phyloP scores from a whole-genome alignment of 2,113 vertebrate genomes.

The Sula dactylatra region DNA sequence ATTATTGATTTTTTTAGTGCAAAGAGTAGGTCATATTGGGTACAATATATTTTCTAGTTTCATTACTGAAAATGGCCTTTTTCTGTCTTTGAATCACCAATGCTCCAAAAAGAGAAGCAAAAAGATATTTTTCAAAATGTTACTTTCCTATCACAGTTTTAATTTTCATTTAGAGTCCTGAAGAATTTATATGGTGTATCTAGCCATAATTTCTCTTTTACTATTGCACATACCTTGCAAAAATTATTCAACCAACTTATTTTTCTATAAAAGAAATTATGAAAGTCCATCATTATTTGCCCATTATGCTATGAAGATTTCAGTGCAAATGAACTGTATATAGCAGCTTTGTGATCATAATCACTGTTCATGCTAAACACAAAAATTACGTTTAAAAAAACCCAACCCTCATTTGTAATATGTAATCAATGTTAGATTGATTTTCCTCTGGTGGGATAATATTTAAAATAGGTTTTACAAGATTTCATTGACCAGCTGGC shows the following conservation, averaged over 20 bases:
- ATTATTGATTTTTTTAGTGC: not conserved
- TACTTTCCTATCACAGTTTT: not conserved
- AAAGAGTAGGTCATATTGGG: not conserved
- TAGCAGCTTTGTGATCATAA: not conserved
- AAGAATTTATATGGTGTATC: not conserved
- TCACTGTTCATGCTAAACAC: not conserved
- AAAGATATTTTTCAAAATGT: not conserved
- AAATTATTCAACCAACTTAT: not conserved
- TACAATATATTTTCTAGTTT: not conserved
- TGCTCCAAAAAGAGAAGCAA: not conserved
- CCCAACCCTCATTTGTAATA: not conserved
- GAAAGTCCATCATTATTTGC: not conserved
- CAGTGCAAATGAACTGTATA: not conserved
- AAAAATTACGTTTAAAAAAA: not conserved
- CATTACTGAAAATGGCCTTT: not conserved
- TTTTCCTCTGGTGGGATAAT: constrained; percentile 3
- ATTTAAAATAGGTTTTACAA: not conserved
- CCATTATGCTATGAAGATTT: not conserved
- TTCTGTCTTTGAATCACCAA: not conserved
- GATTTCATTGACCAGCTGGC: not conserved
- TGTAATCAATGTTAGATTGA: not conserved
- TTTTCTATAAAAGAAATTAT: not conserved
- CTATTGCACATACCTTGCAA: not conserved
- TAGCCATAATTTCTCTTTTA: not conserved
- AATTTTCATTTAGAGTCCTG: not conserved